A percentile compares a stretch with the other conserved stretches of the same genome.
These are phyloP conservation scores for Oscheius sp. DNA, from an alignment of 1,140 invertebrate genomes.

Conservation along the genomic window DNA sequence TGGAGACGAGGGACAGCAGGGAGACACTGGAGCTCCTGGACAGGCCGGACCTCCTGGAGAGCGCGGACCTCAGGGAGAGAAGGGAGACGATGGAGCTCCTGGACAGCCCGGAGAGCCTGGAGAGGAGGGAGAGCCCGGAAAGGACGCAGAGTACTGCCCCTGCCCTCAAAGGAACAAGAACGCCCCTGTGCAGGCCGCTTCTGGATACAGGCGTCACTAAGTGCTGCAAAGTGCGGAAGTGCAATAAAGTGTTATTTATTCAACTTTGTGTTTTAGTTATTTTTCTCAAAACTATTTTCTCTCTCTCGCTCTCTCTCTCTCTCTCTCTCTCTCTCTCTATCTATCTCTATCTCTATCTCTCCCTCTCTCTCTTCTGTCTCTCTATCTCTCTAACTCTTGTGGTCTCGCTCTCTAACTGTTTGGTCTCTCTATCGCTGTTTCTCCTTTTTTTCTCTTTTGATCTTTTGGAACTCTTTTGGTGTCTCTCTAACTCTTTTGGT, in stretches of 20 bases:
- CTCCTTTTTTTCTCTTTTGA: too few species aligned
- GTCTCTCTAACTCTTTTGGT: too few species aligned
- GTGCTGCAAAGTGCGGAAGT: neutral
- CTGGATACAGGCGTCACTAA: slow-evolving; percentile 24
- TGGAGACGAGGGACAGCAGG: slow-evolving; percentile 32
- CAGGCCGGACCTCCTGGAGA: slow-evolving; percentile 27
- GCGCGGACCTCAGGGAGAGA: slow-evolving; percentile 31
- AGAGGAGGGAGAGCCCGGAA: slow-evolving; percentile 40
- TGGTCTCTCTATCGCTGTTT: too few species aligned
- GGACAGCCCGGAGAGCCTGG: slow-evolving; percentile 17
- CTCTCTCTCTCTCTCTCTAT: too few species aligned
- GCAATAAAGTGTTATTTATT: slow-evolving; percentile 2
- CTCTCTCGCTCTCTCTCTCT: too few species aligned
- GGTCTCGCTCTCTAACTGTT: too few species aligned
- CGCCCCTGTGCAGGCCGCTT: slow-evolving; percentile 6
- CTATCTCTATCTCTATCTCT: too few species aligned
- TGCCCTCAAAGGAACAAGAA: slow-evolving; percentile 29
- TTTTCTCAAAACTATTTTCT: too few species aligned
- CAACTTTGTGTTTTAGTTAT: too few species aligned
- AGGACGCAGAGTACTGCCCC: slow-evolving; percentile 42
- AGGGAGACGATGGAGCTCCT: slow-evolving; percentile 32
- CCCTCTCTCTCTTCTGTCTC: too few species aligned
- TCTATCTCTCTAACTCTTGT: too few species aligned
- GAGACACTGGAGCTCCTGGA: slow-evolving; percentile 27
- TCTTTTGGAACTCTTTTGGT: too few species aligned